Percentiles rank a stretch among this genome's conserved stretches.
These are phyloP conservation scores for Poeciliopsis turrubarensis DNA, from an alignment of 2,113 vertebrate species.

Conservation along the genomic window DNA sequence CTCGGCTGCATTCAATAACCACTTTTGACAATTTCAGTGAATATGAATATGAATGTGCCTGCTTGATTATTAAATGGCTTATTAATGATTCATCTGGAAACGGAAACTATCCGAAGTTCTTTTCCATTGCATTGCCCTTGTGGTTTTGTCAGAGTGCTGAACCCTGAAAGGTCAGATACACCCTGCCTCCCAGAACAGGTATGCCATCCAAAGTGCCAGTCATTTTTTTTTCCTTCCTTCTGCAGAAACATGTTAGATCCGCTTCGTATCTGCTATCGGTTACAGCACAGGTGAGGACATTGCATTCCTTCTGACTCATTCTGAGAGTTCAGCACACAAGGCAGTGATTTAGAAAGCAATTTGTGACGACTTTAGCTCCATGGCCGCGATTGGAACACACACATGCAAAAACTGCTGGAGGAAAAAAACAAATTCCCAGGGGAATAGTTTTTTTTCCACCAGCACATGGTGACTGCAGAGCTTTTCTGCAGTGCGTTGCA, in stretches of 20 bases:
- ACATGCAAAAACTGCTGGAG: constrained; percentile 40
- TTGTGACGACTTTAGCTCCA: constrained; percentile 33
- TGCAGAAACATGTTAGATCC: constrained; percentile 53
- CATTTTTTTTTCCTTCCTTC: constrained; percentile 5
- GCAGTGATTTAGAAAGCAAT: constrained; percentile 55
- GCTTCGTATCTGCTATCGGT: constrained; percentile 49
- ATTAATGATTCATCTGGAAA: constrained; percentile 55
- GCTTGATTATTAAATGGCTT: constrained; percentile 40
- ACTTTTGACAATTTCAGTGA: constrained; percentile 63
- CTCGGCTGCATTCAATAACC: constrained; percentile 41
- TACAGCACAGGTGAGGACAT: constrained; percentile 60
- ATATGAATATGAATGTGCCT: constrained; percentile 58
- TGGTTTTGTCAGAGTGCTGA: constrained; percentile 46
- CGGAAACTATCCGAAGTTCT: constrained; percentile 34
- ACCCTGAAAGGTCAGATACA: constrained; percentile 51
- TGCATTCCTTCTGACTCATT: constrained; percentile 66
- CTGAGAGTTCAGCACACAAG: constrained; percentile 49
- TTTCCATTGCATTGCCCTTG: constrained; percentile 55
- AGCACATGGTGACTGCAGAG: constrained; percentile 39
- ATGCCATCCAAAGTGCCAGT: constrained; percentile 42
- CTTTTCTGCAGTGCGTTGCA: constrained; percentile 38
- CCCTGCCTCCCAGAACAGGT: constrained; percentile 47
- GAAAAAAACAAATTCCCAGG: constrained; percentile 42
- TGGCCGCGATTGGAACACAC: constrained; percentile 51
- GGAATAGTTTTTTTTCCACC: constrained; percentile 46